Evolutionary conservation across 2,888 invertebrate species (phyloP).

Genomic region (Troides helena): DNA sequence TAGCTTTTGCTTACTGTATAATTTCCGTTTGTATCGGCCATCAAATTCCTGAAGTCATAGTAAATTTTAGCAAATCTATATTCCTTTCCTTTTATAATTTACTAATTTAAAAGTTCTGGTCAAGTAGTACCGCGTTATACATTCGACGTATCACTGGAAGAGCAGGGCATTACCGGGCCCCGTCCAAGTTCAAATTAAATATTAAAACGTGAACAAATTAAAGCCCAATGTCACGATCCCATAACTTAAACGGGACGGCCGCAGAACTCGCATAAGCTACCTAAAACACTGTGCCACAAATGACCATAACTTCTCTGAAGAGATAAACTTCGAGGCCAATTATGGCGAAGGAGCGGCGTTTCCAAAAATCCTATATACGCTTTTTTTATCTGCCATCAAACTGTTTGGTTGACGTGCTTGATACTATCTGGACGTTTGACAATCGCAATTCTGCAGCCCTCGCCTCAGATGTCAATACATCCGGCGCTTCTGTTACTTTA

Average conservation of each 20-base stretch:
- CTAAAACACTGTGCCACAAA: conserved; percentile 59
- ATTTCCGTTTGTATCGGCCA: no score
- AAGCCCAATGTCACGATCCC: conserved; percentile 51
- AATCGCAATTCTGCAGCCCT: conserved; percentile 35
- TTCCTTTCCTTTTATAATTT: no score
- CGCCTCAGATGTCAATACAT: neutral
- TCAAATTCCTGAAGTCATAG: no score
- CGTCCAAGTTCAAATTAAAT: conserved; percentile 1
- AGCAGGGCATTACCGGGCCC: neutral
- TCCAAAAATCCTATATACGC: conserved; percentile 69
- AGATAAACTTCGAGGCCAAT: conserved; percentile 72
- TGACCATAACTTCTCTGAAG: conserved; percentile 72
- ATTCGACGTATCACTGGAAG: no score
- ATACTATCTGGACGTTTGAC: conserved; percentile 59
- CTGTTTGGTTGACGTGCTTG: conserved; percentile 64
- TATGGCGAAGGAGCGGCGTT: conserved; percentile 67
- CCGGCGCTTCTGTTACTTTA: conserved; percentile 16
- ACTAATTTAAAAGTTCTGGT: no score
- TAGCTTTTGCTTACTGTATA: no score
- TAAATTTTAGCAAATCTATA: no score
- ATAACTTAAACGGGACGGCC: conserved; percentile 53
- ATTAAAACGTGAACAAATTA: conserved; percentile 22
- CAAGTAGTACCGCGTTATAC: no score
- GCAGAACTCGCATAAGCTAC: conserved; percentile 50
- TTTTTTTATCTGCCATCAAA: conserved; percentile 67